Evolutionary conservation across 1,140 invertebrate species (phyloP).

Genomic region (Drosophila ohnishii): DNA sequence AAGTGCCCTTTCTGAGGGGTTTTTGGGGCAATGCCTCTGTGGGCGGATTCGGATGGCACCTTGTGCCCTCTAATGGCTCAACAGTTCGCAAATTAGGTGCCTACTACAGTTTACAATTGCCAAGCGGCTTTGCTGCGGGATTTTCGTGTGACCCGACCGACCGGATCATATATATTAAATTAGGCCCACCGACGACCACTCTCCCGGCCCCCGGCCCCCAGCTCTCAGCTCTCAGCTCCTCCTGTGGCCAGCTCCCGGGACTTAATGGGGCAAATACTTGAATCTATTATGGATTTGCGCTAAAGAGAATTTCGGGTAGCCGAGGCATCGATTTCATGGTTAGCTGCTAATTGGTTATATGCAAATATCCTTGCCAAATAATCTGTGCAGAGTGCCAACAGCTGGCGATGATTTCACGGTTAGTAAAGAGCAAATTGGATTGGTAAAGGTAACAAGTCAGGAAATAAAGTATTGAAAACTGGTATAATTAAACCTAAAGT

Average conservation of each 20-base stretch:
- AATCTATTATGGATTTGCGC: constrained; percentile 36
- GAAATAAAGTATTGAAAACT: not conserved
- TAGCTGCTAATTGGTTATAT: constrained; percentile 32
- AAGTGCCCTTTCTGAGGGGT: constrained; percentile 46
- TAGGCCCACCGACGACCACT: constrained; percentile 28
- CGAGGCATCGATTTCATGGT: constrained; percentile 36
- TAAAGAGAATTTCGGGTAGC: constrained; percentile 1
- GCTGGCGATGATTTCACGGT: not conserved
- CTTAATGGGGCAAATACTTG: constrained; percentile 30
- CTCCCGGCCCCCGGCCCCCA: not conserved
- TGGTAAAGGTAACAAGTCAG: not conserved
- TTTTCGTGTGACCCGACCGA: constrained; percentile 54
- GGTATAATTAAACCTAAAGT: not conserved
- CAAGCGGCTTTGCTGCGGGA: constrained; percentile 59
- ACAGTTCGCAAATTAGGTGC: constrained; percentile 79
- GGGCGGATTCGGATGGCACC: constrained; percentile 25
- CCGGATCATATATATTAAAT: constrained; percentile 71
- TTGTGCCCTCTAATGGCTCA: constrained; percentile 73
- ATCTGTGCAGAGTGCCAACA: constrained; percentile 4
- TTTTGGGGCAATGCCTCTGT: constrained; percentile 1
- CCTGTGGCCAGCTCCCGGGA: constrained; percentile 8
- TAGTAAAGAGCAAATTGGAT: not conserved
- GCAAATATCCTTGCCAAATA: constrained; percentile 22
- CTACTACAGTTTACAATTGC: constrained; percentile 69
- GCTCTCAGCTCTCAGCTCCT: not conserved